Base-by-base conservation (phyloP, 2,888 invertebrate species). In the Petrolisthes manimaculis region DNA sequence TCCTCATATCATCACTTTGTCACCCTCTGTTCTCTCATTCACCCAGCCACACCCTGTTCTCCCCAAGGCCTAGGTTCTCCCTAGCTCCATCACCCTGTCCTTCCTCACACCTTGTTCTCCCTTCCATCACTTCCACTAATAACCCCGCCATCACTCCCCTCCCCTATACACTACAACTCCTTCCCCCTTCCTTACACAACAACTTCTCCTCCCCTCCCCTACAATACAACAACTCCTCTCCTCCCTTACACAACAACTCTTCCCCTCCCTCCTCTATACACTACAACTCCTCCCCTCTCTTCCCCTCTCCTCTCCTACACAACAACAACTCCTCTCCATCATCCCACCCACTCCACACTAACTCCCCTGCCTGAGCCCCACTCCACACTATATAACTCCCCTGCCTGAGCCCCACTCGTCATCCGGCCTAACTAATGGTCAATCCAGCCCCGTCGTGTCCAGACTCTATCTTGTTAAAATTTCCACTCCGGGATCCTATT, bases 401-500 rank as follows among this genome's bases (percentile, higher is more conserved):
- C 67, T 37, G 67, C 81, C 85, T 74, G 37, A 69, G 37, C 79
- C 79, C 86, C 83, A 56, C 83, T 83, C 69, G 77, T 86, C 83
- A 83, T 83, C 75, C 53, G 78, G 78, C 75, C 83, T 87, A 87
- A 87, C 86, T 87, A 87, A 87, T 87, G 86, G 86, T 87, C 86
- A 87, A 87, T 87, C 86, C 83, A 83, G 75, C 54, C 78, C 83
- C 83, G 86, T 87, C 86, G 83, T 78, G 86, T 87, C 86, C 86
- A 87, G 86, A 78, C 83, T 82, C 77, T 83, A 87, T 87, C 86
- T 87, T 87, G 86, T 87, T 87, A 87, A 87, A 87, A 87, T 83
- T 87, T 87, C 86, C 86, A 87, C 86, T 87, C 86, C 83, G 83
- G 75, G 67, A 87, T 87, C 86, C 86, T 83, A 87, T 87, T 87